These are phyloP conservation scores for Alligator sinensis DNA, from an alignment of 2,113 vertebrate species.

Conservation along the genomic window DNA sequence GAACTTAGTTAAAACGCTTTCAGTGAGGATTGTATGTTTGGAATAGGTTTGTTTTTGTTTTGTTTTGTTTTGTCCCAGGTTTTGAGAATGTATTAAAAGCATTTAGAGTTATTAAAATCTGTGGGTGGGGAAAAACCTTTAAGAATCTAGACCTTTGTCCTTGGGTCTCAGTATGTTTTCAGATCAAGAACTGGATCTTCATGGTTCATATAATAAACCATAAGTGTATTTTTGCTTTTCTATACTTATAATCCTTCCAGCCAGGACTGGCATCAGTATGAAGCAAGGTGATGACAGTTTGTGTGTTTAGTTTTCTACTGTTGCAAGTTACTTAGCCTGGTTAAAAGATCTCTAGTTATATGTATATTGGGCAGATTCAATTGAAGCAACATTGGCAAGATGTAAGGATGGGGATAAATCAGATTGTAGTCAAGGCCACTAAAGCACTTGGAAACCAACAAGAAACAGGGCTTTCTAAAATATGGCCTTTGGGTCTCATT, in stretches of 20 bases:
- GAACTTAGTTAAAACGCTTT: not conserved
- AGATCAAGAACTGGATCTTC: not conserved
- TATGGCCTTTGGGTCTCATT: not conserved
- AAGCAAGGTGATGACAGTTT: not conserved
- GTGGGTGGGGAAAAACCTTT: not conserved
- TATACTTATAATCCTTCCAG: not conserved
- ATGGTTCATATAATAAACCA: not conserved
- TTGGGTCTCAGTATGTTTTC: not conserved
- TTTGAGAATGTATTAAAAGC: not conserved
- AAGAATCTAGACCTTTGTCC: not conserved
- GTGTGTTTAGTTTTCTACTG: not conserved
- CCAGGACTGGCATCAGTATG: too few relatives aligned
- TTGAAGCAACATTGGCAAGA: not conserved
- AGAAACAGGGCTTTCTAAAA: not conserved
- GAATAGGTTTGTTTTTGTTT: not conserved
- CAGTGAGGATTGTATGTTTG: not conserved
- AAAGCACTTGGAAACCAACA: not conserved
- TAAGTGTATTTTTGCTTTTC: not conserved
- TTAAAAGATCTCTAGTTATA: too few relatives aligned
- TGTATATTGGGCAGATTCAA: too few relatives aligned
- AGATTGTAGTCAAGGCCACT: not conserved
- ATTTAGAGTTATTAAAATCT: not conserved
- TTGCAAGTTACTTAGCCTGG: not conserved
- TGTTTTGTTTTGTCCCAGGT: too few relatives aligned
- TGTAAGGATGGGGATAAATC: not conserved